Conservation (phyloP, 2,797 vertebrate species). For the Tokudaia muenninki region DNA sequence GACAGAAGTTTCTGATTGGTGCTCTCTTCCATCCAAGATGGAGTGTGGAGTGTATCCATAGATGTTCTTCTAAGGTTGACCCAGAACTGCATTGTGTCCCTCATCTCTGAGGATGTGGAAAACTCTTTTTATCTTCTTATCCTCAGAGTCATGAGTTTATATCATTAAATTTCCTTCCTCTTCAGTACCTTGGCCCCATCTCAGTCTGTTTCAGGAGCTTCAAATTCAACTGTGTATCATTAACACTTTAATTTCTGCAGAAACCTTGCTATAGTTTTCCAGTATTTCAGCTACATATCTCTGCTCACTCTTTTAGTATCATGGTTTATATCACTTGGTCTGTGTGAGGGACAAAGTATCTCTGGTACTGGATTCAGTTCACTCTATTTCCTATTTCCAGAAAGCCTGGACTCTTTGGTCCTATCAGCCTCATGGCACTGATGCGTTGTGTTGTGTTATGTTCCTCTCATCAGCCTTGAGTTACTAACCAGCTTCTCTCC, state of each 20-base stretch:
- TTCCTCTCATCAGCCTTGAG: background rate
- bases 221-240: background rate
- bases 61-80: background rate
- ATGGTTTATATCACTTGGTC: background rate
- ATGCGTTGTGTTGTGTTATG: background rate
- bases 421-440: background rate
- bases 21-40: background rate
- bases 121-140: background rate
- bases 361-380: background rate
- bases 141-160: background rate
- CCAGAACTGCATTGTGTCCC: background rate
- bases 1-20: background rate
- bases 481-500: background rate
- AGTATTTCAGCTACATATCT: background rate
- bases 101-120: background rate
- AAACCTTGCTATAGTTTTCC: background rate
- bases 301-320: background rate
- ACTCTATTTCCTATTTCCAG: background rate
- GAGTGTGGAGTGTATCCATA: background rate
- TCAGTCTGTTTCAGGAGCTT: background rate
- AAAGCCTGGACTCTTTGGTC: background rate
- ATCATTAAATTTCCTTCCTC: background rate
- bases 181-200: background rate
- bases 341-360: background rate
- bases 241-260: background rate